Conservation (phyloP, 2,113 vertebrate genomes). For the Podarcis raffonei region DNA sequence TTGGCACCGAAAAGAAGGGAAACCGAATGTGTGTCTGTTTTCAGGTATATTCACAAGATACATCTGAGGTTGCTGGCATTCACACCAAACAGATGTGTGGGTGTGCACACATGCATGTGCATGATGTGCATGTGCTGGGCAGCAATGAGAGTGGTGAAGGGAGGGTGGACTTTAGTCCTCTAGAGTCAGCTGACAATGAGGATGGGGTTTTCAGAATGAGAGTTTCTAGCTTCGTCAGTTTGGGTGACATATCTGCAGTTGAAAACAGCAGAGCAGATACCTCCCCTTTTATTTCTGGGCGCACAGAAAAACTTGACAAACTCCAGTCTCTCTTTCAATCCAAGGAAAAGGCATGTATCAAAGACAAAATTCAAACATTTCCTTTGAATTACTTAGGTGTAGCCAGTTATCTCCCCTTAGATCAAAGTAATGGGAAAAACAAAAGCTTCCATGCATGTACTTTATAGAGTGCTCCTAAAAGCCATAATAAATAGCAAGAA, state of each 20-base stretch:
- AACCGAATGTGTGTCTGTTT: neutral
- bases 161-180: too few relatives aligned
- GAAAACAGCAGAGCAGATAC: neutral
- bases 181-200: neutral
- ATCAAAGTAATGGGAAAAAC: neutral
- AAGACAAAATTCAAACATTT: neutral
- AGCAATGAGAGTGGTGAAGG: neutral
- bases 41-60: neutral
- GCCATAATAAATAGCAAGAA: neutral
- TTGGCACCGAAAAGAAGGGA: neutral
- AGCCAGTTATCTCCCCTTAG: neutral
- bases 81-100: neutral
- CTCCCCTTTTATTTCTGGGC: neutral
- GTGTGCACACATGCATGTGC: neutral
- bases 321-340: neutral
- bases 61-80: neutral
- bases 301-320: neutral
- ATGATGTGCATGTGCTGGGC: neutral
- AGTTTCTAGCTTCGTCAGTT: neutral
- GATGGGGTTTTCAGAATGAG: neutral
- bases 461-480: neutral
- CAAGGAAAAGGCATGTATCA: neutral
- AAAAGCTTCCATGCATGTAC: neutral
- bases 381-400: constrained; percentile 16
- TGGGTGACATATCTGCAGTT: neutral